These are phyloP conservation scores for Scaptomyza parva DNA, from an alignment of 2,888 invertebrate genomes.

Conservation along the genomic window DNA sequence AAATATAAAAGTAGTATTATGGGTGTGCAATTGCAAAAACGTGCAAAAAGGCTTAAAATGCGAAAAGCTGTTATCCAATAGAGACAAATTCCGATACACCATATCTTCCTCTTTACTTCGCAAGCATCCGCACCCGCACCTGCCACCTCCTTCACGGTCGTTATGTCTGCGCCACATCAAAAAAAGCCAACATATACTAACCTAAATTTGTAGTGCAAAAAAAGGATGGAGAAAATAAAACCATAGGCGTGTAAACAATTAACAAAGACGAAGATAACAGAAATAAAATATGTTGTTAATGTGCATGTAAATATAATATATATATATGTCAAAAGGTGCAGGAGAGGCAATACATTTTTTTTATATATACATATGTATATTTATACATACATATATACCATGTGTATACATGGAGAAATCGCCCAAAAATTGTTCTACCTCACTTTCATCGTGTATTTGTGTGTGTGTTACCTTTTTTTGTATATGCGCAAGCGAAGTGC, in stretches of 20 bases:
- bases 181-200: constrained; percentile 52
- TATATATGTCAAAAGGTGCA: constrained; percentile 51
- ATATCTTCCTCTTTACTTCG: constrained; percentile 26
- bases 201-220: constrained; percentile 48
- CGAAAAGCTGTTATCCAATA: constrained; percentile 72
- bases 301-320: constrained; percentile 47
- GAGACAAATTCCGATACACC: constrained; percentile 74
- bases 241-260: constrained; percentile 42
- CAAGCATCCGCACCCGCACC: constrained; percentile 48
- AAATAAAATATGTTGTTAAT: constrained; percentile 46
- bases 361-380: constrained; percentile 30
- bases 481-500: constrained; percentile 61
- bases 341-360: constrained; percentile 39
- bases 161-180: constrained; percentile 48
- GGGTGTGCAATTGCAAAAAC: constrained; percentile 34
- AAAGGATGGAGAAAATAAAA: constrained; percentile 19
- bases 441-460: constrained; percentile 51
- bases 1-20: constrained; percentile 29
- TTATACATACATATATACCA: constrained; percentile 44
- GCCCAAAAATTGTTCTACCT: constrained; percentile 77
- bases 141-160: constrained; percentile 49
- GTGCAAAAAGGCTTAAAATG: constrained; percentile 48
- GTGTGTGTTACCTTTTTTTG: constrained; percentile 56
- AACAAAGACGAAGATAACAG: constrained; percentile 31
- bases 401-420: constrained; percentile 73